Percentiles rank a stretch among this genome's conserved stretches.
Conservation (phyloP, 2,888 invertebrate species). For the Cantharis rustica region DNA sequence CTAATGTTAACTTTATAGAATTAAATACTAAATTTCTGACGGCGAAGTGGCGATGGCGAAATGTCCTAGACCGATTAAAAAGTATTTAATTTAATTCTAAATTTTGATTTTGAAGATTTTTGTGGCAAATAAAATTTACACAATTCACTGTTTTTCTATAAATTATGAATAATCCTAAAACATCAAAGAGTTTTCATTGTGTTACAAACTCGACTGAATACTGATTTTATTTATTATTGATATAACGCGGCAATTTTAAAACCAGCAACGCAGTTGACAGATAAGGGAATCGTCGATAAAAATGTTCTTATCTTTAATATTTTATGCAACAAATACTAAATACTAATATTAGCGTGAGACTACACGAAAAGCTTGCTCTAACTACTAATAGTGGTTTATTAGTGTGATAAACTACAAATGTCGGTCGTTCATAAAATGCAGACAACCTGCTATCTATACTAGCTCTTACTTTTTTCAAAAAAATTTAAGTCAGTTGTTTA, state of each 20-base stretch:
- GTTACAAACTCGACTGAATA: not conserved
- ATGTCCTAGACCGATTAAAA: too few species aligned
- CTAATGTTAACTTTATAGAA: too few species aligned
- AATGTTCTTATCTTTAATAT: not conserved
- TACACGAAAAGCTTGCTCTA: not conserved
- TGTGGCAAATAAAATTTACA: too few species aligned
- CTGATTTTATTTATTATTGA: not conserved
- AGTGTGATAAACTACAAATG: not conserved
- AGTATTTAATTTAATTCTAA: too few species aligned
- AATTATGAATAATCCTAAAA: not conserved
- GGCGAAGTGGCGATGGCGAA: too few species aligned
- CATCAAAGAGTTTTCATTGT: not conserved
- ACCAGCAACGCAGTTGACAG: not conserved
- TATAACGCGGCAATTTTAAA: not conserved
- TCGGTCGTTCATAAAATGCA: not conserved
- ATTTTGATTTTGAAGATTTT: too few species aligned
- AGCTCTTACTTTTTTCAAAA: not conserved
- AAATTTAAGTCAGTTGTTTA: not conserved
- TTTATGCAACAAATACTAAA: not conserved
- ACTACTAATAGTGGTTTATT: not conserved
- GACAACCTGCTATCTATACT: not conserved
- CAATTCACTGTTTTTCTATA: too few species aligned
- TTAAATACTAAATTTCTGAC: too few species aligned
- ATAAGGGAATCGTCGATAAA: not conserved
- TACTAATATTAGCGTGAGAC: not conserved